Evolutionary conservation across 2,113 vertebrate species (phyloP).

Genomic region (Uria lomvia): DNA sequence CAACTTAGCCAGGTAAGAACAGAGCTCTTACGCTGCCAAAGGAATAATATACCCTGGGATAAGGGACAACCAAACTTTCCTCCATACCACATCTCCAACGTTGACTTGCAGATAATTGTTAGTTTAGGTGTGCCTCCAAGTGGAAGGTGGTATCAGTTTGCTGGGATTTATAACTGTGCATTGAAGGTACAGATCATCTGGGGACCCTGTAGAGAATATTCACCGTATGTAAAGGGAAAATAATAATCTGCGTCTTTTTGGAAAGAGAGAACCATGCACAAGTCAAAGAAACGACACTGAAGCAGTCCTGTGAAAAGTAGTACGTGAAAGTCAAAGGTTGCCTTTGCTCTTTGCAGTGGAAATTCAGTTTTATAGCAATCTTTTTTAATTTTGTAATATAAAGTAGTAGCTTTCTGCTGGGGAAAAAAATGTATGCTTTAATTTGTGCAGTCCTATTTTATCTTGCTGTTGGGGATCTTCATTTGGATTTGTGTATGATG

Average conservation of each 20-base stretch:
- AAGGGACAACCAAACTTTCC: not conserved
- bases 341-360: not conserved
- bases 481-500: not conserved
- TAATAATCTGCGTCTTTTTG: not conserved
- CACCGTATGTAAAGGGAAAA: not conserved
- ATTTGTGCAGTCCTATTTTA: not conserved
- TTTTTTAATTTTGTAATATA: not conserved
- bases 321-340: not conserved
- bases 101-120: not conserved
- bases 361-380: not conserved
- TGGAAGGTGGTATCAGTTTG: not conserved
- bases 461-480: not conserved
- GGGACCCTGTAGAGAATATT: not conserved
- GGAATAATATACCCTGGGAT: not conserved
- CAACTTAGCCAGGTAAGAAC: slow-evolving; percentile 70
- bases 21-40: not conserved
- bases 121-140: not conserved
- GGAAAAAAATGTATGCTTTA: not conserved
- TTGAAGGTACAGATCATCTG: not conserved
- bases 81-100: accelerated
- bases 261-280: not conserved
- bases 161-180: not conserved
- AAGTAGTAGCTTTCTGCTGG: not conserved
- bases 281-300: not conserved
- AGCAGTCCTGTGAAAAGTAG: not conserved